Base-by-base conservation (phyloP, 2,888 invertebrate genomes). In the Hoplodrina ambigua region DNA sequence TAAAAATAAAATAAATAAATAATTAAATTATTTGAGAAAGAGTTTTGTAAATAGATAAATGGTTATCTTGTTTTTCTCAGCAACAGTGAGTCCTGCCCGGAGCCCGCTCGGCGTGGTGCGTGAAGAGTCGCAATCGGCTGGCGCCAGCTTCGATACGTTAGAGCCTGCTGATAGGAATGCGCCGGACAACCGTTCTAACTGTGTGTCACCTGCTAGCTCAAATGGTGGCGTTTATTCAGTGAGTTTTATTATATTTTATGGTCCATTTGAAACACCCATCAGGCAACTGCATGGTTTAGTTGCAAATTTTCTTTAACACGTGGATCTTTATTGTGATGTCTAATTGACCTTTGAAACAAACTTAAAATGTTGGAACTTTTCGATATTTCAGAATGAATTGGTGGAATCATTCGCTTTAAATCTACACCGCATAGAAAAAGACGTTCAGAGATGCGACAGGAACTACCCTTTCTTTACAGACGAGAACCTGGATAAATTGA, bases 341-440 rank as follows among this genome's bases (percentile, higher is more conserved):
- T 13, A 44, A 46, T 46, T 46, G 15, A 17, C 17, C 17, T 15
- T 13, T 13, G 1, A 44, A 15, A 17, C 17, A 46, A 46, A 46
- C 17, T 46, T 5, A 44, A 44, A 44, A 44, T 44, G 7, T 0
- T 37, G 8, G 8, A 10, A 19, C 7, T 19, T 4, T 4, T 0
- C 0, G 6, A 49, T 66, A 19, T 96, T 96, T 56, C 93, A 99
- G 98, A 97, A 97, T 85, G 99, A 99, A 90, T 92, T 99, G 59
- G 94, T 99, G 78, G 98, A 98, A 86, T 97, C 97, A 50, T 98
- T 98, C 85, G 98, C 98, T 0, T 91, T 99, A 63, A 99, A 99
- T 88, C 93, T 99, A 33, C 99, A 99, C 91, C 97, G 99, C 54
- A 99, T 99, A 82, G 99, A 99, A 89, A 99, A 99, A 91, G 99